Conservation (phyloP, 2,113 vertebrate genomes). For the Nesospiza acunhae region DNA sequence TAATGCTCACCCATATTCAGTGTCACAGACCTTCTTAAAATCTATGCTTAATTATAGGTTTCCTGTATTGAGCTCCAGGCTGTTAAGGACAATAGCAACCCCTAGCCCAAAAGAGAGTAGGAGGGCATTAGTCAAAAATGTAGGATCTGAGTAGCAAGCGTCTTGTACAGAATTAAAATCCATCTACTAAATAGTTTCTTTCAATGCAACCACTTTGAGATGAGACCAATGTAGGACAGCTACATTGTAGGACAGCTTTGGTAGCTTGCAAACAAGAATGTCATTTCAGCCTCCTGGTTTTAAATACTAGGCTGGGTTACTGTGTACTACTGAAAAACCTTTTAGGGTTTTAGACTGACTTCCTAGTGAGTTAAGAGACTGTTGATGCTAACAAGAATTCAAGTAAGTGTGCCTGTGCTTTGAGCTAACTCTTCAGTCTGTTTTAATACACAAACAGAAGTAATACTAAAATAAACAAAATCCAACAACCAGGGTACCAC, state of each 20-base stretch:
- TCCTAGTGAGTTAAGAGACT: neutral
- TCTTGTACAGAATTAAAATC: neutral
- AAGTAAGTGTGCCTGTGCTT: constrained; percentile 30
- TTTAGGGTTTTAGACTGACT: neutral
- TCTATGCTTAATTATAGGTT: neutral
- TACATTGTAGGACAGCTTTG: neutral
- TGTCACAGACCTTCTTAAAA: neutral
- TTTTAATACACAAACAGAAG: neutral
- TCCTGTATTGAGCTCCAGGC: neutral
- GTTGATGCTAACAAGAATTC: constrained; percentile 11
- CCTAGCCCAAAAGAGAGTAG: neutral
- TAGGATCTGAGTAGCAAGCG: constrained; percentile 11
- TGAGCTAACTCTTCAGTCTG: neutral
- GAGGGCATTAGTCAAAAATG: neutral
- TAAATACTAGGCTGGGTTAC: neutral
- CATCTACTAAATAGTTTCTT: neutral
- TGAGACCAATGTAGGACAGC: neutral
- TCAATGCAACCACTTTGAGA: neutral
- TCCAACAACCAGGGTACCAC: neutral
- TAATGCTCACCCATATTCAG: constrained; percentile 26
- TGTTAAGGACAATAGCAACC: neutral
- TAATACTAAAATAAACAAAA: neutral
- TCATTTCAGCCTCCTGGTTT: neutral
- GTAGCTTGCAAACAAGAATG: neutral
- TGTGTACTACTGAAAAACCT: constrained; percentile 11